Evolutionary conservation across 2,797 vertebrate genomes (phyloP).

Genomic region (Garrulus glandarius): DNA sequence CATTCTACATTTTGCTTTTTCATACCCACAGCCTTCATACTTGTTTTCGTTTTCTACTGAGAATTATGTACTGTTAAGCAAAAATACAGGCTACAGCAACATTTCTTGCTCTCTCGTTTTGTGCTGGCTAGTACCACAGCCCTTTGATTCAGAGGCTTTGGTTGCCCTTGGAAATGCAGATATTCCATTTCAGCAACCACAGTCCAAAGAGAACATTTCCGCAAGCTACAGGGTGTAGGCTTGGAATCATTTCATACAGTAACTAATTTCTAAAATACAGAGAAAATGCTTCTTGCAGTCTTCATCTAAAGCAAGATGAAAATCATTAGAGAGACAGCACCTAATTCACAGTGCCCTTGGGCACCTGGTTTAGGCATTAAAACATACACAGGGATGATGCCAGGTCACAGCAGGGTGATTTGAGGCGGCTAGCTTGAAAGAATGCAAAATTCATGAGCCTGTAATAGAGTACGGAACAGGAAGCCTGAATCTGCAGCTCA

Average conservation of each 20-base stretch:
- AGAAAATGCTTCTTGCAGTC: background rate
- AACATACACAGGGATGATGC: background rate
- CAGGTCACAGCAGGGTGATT: background rate
- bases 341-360: background rate
- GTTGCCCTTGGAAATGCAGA: background rate
- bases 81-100: background rate
- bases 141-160: background rate
- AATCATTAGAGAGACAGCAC: background rate
- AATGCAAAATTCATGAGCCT: background rate
- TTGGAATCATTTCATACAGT: background rate
- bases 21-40: background rate
- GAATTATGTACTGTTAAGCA: background rate
- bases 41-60: background rate
- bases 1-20: background rate
- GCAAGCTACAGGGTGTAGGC: background rate
- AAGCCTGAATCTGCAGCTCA: background rate
- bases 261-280: background rate
- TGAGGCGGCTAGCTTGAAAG: background rate
- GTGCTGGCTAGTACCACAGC: background rate
- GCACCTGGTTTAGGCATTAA: background rate
- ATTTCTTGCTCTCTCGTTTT: background rate
- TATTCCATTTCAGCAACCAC: conserved; percentile 3
- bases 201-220: background rate
- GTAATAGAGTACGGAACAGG: background rate
- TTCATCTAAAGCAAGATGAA: background rate